These are phyloP conservation scores for Drosophila fuyamai DNA, from an alignment of 1,140 invertebrate species.

Conservation along the genomic window DNA sequence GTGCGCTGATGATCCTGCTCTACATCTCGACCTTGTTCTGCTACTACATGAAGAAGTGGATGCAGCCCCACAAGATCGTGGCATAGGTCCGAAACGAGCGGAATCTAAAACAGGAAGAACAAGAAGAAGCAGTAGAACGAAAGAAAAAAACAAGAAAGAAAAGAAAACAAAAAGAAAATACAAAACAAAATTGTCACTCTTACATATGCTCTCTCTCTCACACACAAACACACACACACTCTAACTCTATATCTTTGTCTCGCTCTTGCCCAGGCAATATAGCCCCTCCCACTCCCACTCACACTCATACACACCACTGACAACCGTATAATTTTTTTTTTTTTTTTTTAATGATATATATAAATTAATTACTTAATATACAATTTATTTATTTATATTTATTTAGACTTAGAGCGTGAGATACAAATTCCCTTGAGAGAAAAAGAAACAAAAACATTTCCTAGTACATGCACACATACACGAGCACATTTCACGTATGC, in stretches of 20 bases:
- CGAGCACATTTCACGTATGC: constrained; percentile 56
- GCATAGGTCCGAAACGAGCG: constrained; percentile 85
- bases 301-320: constrained; percentile 43
- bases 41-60: constrained; percentile 96
- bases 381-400: constrained; percentile 83
- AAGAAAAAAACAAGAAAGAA: constrained; percentile 41
- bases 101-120: constrained; percentile 17
- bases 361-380: constrained; percentile 74
- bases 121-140: constrained; percentile 17
- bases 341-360: constrained; percentile 70
- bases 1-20: constrained; percentile 94
- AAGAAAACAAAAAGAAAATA: constrained; percentile 73
- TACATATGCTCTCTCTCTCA: constrained; percentile 25
- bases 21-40: constrained; percentile 95
- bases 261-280: constrained; percentile 34
- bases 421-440: constrained; percentile 54
- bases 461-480: constrained; percentile 12
- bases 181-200: constrained; percentile 69
- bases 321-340: constrained; percentile 79
- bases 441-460: constrained; percentile 34
- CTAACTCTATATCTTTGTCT: constrained; percentile 48
- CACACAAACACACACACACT: constrained; percentile 35
- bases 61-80: constrained; percentile 92
- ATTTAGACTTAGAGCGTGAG: constrained; percentile 75
- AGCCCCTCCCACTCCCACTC: constrained; percentile 24